Base-by-base conservation (phyloP, 2,113 vertebrate genomes). In the Neogale vison region DNA sequence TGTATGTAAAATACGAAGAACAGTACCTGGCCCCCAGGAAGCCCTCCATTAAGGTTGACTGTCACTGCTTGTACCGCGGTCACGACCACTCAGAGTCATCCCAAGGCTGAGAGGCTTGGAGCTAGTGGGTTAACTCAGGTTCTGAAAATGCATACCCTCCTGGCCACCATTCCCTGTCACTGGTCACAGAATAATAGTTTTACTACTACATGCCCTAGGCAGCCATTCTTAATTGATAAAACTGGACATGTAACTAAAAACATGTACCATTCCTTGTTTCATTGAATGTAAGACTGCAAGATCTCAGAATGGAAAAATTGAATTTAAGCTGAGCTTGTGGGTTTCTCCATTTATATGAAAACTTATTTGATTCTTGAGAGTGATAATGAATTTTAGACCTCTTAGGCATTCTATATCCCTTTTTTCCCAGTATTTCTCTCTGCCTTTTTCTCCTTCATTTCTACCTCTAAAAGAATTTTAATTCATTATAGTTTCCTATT, bases 391-490 rank as follows among this genome's bases (percentile, higher is more conserved):
- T 18, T 91, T 96, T 86, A n/a, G 63, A 39, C 31, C 36, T 42
- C 20, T 67, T 90, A 79, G 23, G 14, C 2, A 76, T 11, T 39
- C 4, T 55, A 2, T 59, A 13, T 72, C 10, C 21, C 31, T 67
- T 92, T 57, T 15, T 15, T 31, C 94, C 26, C 36, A 82, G 23
- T 74, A 45, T 69, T 83, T 4, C 4, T 93, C 36, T 88, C 47
- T 67, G n/a, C 45, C 7, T n/a, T 52, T 29, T 93, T 94, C 88
- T 71, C 50, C 65, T 13, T 76, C 36, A 23, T 96, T 88, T 96
- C 11, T 94, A 71, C 21, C 34, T 96, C 21, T 82, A 79, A 89
- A 91, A 71, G 3, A 96, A 45, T 76, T 71, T 97, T 84, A 83
- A 96, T 65, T 76, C n/a, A 47, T n/a, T 61, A 83, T 21, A 29